These are phyloP conservation scores for Spondyliosoma cantharus DNA, from an alignment of 2,797 vertebrate genomes.

Conservation along the genomic window DNA sequence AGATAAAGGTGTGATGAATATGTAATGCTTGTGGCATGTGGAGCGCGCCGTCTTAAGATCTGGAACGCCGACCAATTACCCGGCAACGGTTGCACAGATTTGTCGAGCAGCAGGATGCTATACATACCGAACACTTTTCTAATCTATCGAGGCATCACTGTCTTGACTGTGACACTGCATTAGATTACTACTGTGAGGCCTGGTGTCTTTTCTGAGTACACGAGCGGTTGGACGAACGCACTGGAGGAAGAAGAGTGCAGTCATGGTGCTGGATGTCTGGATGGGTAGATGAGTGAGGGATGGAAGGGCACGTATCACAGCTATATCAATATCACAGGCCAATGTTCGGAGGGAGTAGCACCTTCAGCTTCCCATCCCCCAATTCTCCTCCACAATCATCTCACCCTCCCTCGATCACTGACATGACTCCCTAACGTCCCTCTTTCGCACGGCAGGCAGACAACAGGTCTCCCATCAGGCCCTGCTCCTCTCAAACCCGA, in stretches of 20 bases:
- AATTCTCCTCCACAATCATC: constrained; percentile 63
- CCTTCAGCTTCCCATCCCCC: constrained; percentile 75
- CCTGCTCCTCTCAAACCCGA: constrained; percentile 53
- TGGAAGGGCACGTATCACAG: constrained; percentile 29
- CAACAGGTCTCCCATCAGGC: constrained; percentile 78
- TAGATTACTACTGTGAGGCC: constrained; percentile 22
- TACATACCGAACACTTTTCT: constrained; percentile 11
- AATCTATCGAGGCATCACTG: constrained; percentile 31
- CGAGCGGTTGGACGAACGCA: constrained; percentile 5
- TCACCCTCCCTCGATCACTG: constrained; percentile 65
- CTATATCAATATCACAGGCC: constrained; percentile 44
- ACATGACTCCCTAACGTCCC: constrained; percentile 70
- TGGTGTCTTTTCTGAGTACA: constrained; percentile 4
- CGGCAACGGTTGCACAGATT: constrained; percentile 35
- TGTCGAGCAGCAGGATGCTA: constrained; percentile 34
- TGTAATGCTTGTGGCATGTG: constrained; percentile 43
- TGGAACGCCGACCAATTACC: constrained; percentile 36
- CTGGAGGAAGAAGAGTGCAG: not conserved
- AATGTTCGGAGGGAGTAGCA: constrained; percentile 62
- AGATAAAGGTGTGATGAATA: constrained; percentile 49
- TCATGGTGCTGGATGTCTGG: constrained; percentile 18
- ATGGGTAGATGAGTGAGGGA: constrained; percentile 34
- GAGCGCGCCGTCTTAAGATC: not conserved
- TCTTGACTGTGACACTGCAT: constrained; percentile 34
- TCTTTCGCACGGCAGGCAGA: constrained; percentile 56